Base-by-base conservation (phyloP, 2,888 invertebrate genomes). In the Aphelenchoides bicaudatus region DNA sequence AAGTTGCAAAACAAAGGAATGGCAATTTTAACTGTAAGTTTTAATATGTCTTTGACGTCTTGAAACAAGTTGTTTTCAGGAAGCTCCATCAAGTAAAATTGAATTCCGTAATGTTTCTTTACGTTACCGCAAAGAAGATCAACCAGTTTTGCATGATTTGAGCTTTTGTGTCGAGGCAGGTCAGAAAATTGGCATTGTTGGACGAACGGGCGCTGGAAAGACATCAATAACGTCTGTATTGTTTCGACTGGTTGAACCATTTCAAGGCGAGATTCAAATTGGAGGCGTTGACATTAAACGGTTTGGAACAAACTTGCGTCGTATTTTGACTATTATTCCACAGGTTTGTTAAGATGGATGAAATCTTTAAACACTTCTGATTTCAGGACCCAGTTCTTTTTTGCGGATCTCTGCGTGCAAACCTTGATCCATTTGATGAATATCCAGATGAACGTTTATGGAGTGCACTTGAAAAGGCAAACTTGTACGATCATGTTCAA, bases 361-460 rank as follows among this genome's bases (percentile, higher is more conserved):
- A 8, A 13, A 10, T 13, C 8, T 8, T 19, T 43, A 10, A 43
- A 43, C 19, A 10, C 10, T 43, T 10, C 10, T 13, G 13, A 10
- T n/a, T n/a, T n/a, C n/a, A n/a, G 84, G 94, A 94, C 82, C 93
- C 94, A 0, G 90, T 93, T 39, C 84, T 94, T 60, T 94, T 94
- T 83, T 90, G 91, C 21, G 93, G 93, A 50, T 87, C 87, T 4
- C 83, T 94, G 69, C 85, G 93, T 53, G 85, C 89, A 82, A 94
- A 94, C 83, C 84, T 94, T 62, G 94, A 94, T 83, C 94, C 94
- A 2, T 90, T 92, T 81, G 84, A 86, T 69, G 80, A 80, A 1
- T 85, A 88, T 80, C 81, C 84, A 1, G 93, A 94, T 74, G 87
- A 86, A 0, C 87, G 88, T 53, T 81, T 94, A 39, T 93, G 92